Conservation (phyloP, 2,888 invertebrate genomes). For the Dilophus febrilis region DNA sequence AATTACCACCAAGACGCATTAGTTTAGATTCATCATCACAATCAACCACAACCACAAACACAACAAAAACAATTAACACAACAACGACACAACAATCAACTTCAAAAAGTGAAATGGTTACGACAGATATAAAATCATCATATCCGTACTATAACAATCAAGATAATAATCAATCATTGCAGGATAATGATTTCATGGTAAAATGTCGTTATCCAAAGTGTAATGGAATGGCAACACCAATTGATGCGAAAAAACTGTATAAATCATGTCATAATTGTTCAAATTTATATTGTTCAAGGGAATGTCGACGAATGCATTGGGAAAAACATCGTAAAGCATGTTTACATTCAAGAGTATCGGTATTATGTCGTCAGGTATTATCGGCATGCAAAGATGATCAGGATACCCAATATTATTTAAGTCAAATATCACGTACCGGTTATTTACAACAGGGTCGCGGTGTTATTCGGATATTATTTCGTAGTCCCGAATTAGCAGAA, state of each 20-base stretch:
- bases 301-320: slow-evolving; percentile 85
- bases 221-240: slow-evolving; percentile 47
- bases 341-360: slow-evolving; percentile 76
- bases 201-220: slow-evolving; percentile 72
- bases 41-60: slow-evolving; percentile 11
- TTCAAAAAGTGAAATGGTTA: too few species aligned
- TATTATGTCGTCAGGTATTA: slow-evolving; percentile 71
- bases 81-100: too few species aligned
- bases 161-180: too few species aligned
- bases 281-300: slow-evolving; percentile 82
- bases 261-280: slow-evolving; percentile 92
- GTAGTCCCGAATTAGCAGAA: slow-evolving; percentile 71
- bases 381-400: slow-evolving; percentile 64
- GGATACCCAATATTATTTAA: slow-evolving; percentile 58
- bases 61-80: slow-evolving; percentile 9
- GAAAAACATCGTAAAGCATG: slow-evolving; percentile 82
- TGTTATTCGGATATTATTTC: slow-evolving; percentile 80
- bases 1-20: slow-evolving; percentile 33
- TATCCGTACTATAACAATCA: slow-evolving; percentile 30
- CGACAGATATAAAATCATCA: slow-evolving; percentile 28
- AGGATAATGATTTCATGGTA: slow-evolving; percentile 31
- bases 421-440: slow-evolving; percentile 67
- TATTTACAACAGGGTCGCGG: slow-evolving; percentile 73
- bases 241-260: slow-evolving; percentile 65
- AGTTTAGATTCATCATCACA: slow-evolving; percentile 39